Conservation (phyloP, 2,888 invertebrate species). For the Eulithis prunata region DNA sequence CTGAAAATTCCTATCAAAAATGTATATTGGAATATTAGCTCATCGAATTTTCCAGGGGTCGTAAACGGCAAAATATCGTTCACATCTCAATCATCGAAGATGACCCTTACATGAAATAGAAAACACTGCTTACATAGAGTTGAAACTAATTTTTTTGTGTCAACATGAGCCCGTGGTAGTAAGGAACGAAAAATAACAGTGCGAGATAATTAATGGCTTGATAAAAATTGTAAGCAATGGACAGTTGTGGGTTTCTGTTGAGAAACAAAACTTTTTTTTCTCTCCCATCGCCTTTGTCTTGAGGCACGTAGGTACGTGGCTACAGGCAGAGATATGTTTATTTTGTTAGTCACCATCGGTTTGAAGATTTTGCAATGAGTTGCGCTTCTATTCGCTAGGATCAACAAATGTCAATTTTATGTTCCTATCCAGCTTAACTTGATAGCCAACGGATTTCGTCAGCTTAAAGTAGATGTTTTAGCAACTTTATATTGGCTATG, state of each 20-base stretch:
- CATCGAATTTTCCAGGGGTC: constrained; percentile 37
- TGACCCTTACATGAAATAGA: constrained; percentile 23
- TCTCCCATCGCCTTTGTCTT: no score
- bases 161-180: no score
- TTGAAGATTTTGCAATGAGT: background rate
- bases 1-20: background rate
- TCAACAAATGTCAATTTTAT: constrained; percentile 4
- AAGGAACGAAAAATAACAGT: no score
- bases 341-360: no score
- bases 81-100: constrained; percentile 47
- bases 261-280: no score
- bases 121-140: background rate
- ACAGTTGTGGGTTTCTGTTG: no score
- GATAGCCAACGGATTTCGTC: constrained; percentile 23
- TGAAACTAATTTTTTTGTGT: background rate
- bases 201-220: no score
- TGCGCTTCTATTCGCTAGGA: constrained; percentile 11
- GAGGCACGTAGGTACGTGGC: no score
- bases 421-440: constrained; percentile 25
- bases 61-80: constrained; percentile 41
- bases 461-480: constrained; percentile 14
- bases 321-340: no score
- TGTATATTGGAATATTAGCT: constrained; percentile 3
- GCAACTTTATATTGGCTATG: constrained; percentile 18
- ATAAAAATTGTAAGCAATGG: no score